These are phyloP conservation scores for Buphagus erythrorhynchus DNA, from an alignment of 2,797 vertebrate genomes.

Conservation along the genomic window DNA sequence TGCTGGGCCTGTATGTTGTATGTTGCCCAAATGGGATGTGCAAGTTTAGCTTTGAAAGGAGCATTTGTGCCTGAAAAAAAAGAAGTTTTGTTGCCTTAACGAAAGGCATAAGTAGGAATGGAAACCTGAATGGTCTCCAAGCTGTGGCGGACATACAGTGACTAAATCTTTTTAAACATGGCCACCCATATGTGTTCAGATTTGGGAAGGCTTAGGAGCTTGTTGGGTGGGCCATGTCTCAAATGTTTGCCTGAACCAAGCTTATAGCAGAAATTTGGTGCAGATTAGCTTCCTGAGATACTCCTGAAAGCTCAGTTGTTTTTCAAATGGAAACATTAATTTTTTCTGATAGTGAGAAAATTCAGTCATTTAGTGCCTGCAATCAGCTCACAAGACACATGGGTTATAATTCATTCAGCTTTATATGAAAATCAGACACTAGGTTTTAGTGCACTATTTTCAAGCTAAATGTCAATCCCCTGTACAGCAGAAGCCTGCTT, in stretches of 20 bases:
- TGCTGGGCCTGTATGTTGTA: not conserved
- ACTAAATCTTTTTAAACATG: not conserved
- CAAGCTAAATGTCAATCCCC: not conserved
- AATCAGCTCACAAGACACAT: not conserved
- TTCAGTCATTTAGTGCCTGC: not conserved
- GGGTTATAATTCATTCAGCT: not conserved
- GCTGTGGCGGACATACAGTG: not conserved
- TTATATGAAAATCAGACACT: not conserved
- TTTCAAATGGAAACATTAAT: not conserved
- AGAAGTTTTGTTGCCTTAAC: not conserved
- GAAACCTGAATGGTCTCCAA: not conserved
- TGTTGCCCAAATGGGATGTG: not conserved
- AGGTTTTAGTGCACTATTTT: not conserved
- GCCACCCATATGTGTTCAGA: rapidly evolving
- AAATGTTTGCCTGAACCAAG: not conserved
- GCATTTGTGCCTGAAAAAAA: not conserved
- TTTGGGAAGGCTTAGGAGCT: not conserved
- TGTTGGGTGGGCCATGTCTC: not conserved
- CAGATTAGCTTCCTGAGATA: not conserved
- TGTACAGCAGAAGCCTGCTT: not conserved
- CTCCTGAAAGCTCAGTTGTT: not conserved
- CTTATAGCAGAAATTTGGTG: not conserved
- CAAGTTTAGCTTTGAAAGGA: not conserved
- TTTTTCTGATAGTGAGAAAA: not conserved
- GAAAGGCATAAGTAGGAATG: not conserved